These are phyloP conservation scores for Tautogolabrus adspersus DNA, from an alignment of 2,113 vertebrate species.

Conservation along the genomic window DNA sequence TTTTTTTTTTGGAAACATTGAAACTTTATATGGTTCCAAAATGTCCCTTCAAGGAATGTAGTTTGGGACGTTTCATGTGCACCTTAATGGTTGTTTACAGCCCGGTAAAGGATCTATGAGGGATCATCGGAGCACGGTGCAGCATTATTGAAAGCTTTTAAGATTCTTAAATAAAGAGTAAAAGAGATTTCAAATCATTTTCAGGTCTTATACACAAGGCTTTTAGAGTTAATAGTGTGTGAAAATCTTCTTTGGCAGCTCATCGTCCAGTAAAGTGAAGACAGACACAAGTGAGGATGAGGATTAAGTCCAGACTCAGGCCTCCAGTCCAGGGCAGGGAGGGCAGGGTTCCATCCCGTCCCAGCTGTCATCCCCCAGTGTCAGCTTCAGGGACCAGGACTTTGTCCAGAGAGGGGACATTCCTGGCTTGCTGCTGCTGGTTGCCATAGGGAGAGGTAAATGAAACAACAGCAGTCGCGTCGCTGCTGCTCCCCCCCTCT, in stretches of 20 bases:
- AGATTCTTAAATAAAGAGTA: slow-evolving; percentile 32
- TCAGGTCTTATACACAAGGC: slow-evolving; percentile 26
- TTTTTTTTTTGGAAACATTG: not conserved
- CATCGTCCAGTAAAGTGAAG: slow-evolving; percentile 61
- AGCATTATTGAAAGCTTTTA: slow-evolving; percentile 17
- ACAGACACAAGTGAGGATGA: slow-evolving; percentile 64
- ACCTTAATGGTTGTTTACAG: slow-evolving; percentile 28
- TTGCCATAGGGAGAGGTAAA: slow-evolving; percentile 96
- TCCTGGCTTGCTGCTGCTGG: slow-evolving; percentile 91
- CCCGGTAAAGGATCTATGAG: slow-evolving; percentile 23
- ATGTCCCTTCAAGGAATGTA: slow-evolving; percentile 5
- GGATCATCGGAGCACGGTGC: slow-evolving; percentile 18
- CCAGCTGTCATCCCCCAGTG: slow-evolving; percentile 78
- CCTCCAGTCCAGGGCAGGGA: slow-evolving; percentile 56
- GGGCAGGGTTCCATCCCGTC: slow-evolving; percentile 73
- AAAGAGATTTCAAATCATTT: slow-evolving; percentile 51
- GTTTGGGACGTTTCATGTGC: slow-evolving; percentile 6
- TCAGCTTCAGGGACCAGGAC: slow-evolving; percentile 87
- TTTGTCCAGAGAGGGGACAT: slow-evolving; percentile 95
- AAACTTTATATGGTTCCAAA: slow-evolving; percentile 3
- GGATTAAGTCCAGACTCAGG: slow-evolving; percentile 72
- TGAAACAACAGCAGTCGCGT: slow-evolving; percentile 90
- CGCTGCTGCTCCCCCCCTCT: slow-evolving; percentile 64
- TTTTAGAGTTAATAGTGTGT: slow-evolving; percentile 61
- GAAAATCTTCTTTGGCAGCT: slow-evolving; percentile 54